Percentiles rank a stretch among this genome's conserved stretches.
Conservation (phyloP, 2,797 vertebrate genomes). For the Amazonetta brasiliensis region DNA sequence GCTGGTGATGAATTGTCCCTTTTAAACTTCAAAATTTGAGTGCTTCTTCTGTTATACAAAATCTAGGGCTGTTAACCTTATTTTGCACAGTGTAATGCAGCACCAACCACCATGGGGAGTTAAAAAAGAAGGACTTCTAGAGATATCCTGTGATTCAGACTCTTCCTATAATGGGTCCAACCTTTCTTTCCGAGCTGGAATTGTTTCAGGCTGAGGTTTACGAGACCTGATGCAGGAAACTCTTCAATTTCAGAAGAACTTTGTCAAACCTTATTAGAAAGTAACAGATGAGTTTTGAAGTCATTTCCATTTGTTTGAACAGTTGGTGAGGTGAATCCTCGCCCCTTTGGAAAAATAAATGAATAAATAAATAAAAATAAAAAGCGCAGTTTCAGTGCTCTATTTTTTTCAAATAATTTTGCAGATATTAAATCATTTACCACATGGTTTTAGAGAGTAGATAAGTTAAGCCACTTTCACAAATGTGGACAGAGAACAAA, state of each 20-base stretch:
- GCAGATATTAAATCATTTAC: not conserved
- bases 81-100: not conserved
- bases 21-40: not conserved
- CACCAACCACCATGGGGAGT: fast-evolving
- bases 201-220: not conserved
- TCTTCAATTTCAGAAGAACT: not conserved
- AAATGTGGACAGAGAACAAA: not conserved
- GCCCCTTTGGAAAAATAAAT: not conserved
- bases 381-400: not conserved
- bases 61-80: not conserved
- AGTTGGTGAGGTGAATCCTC: not conserved
- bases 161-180: not conserved
- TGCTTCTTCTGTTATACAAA: not conserved
- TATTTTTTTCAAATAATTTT: not conserved
- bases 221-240: not conserved
- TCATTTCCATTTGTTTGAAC: not conserved
- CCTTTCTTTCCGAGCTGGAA: constrained; percentile 8
- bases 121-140: not conserved
- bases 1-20: not conserved
- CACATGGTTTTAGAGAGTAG: not conserved
- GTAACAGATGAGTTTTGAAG: not conserved
- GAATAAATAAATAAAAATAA: not conserved
- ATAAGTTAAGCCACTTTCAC: not conserved
- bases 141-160: not conserved
- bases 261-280: not conserved